Base-by-base conservation (phyloP, 2,797 vertebrate species). In the Coranthus polyacanthus region DNA sequence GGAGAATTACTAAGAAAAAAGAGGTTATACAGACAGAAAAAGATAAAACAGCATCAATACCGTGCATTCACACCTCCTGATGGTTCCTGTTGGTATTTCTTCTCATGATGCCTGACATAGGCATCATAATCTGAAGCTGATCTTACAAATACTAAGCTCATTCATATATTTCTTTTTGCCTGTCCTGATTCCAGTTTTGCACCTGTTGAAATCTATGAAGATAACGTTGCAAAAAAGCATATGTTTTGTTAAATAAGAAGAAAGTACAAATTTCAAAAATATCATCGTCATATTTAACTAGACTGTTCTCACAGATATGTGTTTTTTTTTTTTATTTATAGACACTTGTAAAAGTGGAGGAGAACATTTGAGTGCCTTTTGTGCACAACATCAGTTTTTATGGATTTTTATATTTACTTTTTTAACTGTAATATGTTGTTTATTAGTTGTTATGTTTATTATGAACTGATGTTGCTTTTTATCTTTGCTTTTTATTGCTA, bases 341-440 rank as follows among this genome's bases (percentile, higher is more conserved):
- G 84, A 92, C 89, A 88, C 91, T 20, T 82, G 72, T 83, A 67
- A 58, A 67, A 70, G 72, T 82, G 69, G 26, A 79, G 77, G 75
- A 66, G 58, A 68, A 88, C 79, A 91, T 89, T 92, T 93, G 82
- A 95, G 95, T 96, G 96, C 96, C 95, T 97, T 97, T 94, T 94
- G 95, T 93, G 94, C 94, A 95, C 95, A 78, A 65, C 67, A 83
- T 90, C 38, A 39, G 20, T 92, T 90, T 90, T 91, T 86, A 88
- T 82, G 57, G 63, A 87, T 78, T 88, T 89, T 88, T 86, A 69
- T 84, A 84, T 72, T 88, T 82, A 18, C 70, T 87, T 90, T 92
- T 82, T 74, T 66, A 80, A 82, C 78, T 82, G 70, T 82, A 76
- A 77, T 63, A 72, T 72, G 64, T 82, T 81, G 74, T 82, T 64